Conservation (phyloP, 2,113 vertebrate genomes). For the Blennius ocellaris region DNA sequence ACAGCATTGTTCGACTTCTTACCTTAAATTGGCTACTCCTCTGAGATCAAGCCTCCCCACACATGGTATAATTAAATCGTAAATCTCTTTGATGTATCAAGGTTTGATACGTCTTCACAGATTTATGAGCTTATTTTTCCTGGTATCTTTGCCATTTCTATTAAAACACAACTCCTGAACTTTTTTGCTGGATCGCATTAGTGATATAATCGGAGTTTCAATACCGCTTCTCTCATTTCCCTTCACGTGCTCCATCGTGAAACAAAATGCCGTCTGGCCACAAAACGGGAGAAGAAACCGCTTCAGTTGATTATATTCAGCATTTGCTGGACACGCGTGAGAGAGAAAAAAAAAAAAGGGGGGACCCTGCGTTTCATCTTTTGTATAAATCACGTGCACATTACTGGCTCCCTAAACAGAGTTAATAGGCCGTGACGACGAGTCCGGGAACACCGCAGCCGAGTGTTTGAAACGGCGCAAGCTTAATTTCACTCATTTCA, state of each 20-base stretch:
- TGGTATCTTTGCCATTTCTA: constrained; percentile 41
- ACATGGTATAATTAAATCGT: constrained; percentile 64
- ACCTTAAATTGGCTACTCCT: constrained; percentile 55
- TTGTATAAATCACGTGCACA: constrained; percentile 36
- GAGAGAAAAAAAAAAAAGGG: constrained; percentile 18
- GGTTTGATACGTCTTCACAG: constrained; percentile 46
- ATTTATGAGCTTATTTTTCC: constrained; percentile 57
- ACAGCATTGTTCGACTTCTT: constrained; percentile 36
- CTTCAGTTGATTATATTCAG: constrained; percentile 22
- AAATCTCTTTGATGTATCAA: constrained; percentile 69
- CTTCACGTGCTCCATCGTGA: constrained; percentile 2
- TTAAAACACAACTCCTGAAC: constrained; percentile 31
- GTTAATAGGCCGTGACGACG: constrained; percentile 59
- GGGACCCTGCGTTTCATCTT: constrained; percentile 39
- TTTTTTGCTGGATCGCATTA: constrained; percentile 30
- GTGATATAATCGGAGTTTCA: constrained; percentile 29
- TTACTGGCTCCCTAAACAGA: constrained; percentile 42
- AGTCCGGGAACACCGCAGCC: constrained; percentile 43
- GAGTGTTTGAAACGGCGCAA: constrained; percentile 47
- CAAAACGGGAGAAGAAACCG: constrained; percentile 6
- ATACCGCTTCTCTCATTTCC: background rate
- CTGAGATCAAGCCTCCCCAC: constrained; percentile 42
- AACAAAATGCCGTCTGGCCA: constrained; percentile 39
- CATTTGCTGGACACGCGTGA: constrained; percentile 19
- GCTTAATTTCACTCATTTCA: constrained; percentile 50